Conservation (phyloP, 2,888 invertebrate species). For the Caradrina clavipalpis region DNA sequence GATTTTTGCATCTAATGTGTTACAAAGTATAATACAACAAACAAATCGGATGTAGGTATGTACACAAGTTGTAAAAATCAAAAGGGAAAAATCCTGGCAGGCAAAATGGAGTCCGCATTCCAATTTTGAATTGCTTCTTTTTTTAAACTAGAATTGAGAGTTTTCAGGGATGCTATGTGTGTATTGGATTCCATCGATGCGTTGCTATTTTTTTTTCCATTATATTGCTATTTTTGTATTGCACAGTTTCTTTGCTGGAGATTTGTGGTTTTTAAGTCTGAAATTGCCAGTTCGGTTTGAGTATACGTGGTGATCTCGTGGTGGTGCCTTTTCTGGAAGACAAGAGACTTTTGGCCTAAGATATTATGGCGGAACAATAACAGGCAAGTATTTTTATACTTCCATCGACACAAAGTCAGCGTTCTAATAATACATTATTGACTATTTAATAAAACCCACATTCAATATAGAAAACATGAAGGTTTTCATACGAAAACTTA, state of each 20-base stretch:
- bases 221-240: neutral
- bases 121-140: neutral
- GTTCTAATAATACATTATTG: too few relatives aligned
- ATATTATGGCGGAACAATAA: too few relatives aligned
- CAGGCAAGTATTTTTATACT: too few relatives aligned
- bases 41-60: too few relatives aligned
- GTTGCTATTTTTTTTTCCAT: neutral
- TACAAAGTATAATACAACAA: too few relatives aligned
- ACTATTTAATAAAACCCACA: neutral
- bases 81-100: neutral
- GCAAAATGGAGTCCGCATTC: neutral
- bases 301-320: too few relatives aligned
- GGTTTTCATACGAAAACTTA: neutral
- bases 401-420: too few relatives aligned
- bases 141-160: neutral
- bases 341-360: too few relatives aligned
- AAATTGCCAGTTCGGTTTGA: too few relatives aligned
- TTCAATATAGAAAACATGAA: neutral
- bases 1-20: too few relatives aligned
- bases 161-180: conserved; percentile 2
- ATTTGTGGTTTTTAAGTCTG: too few relatives aligned
- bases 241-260: neutral
- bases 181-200: neutral
- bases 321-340: too few relatives aligned
- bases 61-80: neutral